phyloP scores from a whole-genome alignment of 2,888 invertebrate genomes.

The Dolichopus griseipennis region DNA sequence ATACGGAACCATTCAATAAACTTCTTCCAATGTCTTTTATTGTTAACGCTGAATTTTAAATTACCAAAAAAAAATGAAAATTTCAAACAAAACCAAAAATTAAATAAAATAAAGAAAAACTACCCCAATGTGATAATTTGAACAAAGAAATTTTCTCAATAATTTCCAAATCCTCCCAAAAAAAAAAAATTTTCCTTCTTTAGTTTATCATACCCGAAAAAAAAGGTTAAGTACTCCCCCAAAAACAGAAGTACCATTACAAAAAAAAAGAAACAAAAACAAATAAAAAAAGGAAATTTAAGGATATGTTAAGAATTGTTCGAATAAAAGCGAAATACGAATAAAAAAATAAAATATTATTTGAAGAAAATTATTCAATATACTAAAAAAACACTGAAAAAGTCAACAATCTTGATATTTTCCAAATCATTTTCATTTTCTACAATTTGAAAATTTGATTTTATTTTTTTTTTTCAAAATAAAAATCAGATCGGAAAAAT shows the following conservation, averaged over 20 bases:
- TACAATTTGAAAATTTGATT: no score
- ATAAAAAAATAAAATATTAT: neutral
- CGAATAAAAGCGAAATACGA: neutral
- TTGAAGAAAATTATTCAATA: constrained; percentile 3
- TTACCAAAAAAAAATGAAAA: neutral
- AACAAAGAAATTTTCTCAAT: constrained; percentile 3
- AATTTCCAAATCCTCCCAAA: neutral
- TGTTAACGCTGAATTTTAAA: constrained; percentile 4
- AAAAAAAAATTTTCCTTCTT: no score
- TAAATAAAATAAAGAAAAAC: neutral
- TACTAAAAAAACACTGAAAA: constrained; percentile 2
- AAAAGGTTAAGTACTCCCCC: neutral
- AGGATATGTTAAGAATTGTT: constrained; percentile 3
- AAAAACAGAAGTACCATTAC: no score
- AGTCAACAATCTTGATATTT: neutral
- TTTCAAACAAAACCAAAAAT: neutral
- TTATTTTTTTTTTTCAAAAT: neutral
- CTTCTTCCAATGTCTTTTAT: neutral
- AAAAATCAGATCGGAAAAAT: no score
- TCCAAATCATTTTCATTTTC: neutral
- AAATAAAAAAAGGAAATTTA: neutral
- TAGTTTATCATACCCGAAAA: neutral
- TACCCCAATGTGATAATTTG: neutral
- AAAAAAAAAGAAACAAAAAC: neutral
- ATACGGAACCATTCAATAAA: neutral